A percentile compares a stretch with the other conserved stretches of the same genome.
Evolutionary conservation across 2,888 invertebrate species (phyloP).

Genomic region (Clunio marinus): DNA sequence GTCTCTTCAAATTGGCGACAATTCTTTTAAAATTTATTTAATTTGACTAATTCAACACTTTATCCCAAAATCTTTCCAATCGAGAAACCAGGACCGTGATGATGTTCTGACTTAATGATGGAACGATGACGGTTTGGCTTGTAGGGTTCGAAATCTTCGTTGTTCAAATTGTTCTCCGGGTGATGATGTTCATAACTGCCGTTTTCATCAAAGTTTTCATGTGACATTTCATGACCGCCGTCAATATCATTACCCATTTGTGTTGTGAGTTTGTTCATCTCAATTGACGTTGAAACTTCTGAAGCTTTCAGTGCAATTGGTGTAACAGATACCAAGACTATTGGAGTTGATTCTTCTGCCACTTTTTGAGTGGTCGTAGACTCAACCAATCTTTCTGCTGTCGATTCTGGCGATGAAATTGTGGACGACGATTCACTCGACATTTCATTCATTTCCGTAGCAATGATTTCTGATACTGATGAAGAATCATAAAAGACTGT

Average conservation of each 20-base stretch:
- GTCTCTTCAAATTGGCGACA: conserved; percentile 20
- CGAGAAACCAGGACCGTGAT: conserved; percentile 46
- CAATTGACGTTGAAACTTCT: background rate
- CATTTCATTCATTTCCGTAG: background rate
- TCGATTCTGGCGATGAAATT: background rate
- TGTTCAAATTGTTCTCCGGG: conserved; percentile 47
- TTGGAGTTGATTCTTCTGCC: conserved; percentile 36
- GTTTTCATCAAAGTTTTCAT: conserved; percentile 3
- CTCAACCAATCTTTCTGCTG: background rate
- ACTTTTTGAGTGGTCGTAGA: background rate
- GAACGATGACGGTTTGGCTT: conserved; percentile 51
- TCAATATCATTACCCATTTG: conserved; percentile 26
- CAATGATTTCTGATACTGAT: background rate
- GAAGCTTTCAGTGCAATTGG: conserved; percentile 11
- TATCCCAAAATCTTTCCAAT: conserved; percentile 52
- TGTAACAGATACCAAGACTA: conserved; percentile 34
- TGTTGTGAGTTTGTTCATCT: background rate
- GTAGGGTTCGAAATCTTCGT: conserved; percentile 49
- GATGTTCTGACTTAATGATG: conserved; percentile 45
- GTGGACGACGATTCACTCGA: background rate
- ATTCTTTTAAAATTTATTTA: conserved; percentile 19
- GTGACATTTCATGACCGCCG: conserved; percentile 14
- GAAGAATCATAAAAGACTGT: background rate
- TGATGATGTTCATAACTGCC: background rate
- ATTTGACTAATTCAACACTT: conserved; percentile 39